Percentiles rank a stretch among this genome's conserved stretches.
Evolutionary conservation across 2,888 invertebrate genomes (phyloP).

Genomic region (Ashinkailepas kermadecensis): DNA sequence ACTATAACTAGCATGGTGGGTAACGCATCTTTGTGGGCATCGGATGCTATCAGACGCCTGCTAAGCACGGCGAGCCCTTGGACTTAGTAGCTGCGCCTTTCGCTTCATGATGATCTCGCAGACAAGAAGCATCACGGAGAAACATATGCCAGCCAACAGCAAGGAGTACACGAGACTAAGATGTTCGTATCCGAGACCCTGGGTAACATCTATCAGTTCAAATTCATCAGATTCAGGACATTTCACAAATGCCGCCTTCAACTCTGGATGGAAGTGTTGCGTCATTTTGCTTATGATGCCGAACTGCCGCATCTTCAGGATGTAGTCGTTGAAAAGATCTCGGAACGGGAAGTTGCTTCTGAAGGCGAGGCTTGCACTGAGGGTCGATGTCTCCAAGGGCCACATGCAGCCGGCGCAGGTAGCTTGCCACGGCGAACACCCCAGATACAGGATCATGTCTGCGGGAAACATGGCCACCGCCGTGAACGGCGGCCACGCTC

Average conservation of each 20-base stretch:
- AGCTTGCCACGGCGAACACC: neutral
- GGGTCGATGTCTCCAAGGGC: neutral
- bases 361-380: neutral
- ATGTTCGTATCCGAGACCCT: neutral
- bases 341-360: neutral
- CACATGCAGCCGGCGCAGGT: neutral
- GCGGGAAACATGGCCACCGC: neutral
- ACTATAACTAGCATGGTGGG: too few species aligned
- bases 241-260: neutral
- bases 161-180: neutral
- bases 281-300: neutral
- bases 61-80: too few species aligned
- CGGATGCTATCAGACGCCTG: too few species aligned
- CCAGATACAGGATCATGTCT: neutral
- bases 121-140: too few species aligned
- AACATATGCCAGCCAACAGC: neutral
- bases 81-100: too few species aligned
- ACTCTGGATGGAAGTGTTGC: neutral
- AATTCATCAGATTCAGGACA: neutral
- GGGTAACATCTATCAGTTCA: neutral
- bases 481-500: neutral
- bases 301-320: neutral
- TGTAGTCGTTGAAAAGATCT: neutral
- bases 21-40: too few species aligned
- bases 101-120: too few species aligned